Evolutionary conservation across 2,797 vertebrate genomes (phyloP), one percentile per base, ranked within the genome.

Genomic region (Phataginus tetradactyla): DNA sequence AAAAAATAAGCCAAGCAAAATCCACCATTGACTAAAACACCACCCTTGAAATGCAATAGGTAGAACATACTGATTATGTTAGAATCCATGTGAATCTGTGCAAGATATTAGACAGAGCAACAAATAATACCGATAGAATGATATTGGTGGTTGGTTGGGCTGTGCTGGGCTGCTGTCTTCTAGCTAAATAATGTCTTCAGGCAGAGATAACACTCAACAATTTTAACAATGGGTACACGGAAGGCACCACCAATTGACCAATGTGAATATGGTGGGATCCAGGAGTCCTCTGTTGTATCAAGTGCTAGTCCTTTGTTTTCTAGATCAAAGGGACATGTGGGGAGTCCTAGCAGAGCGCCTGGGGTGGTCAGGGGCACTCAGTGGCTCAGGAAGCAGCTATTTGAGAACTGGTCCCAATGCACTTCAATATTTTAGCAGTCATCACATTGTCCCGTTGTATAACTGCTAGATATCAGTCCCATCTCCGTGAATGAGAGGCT

Each of bases 51-150:
- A 93, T 0, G 0, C 59, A 96, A 69, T 20, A 86, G 42, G 34
- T 63, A 49, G 94, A 63, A 81, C 7, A 69, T 66, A 45, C 45
- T 72, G 81, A 55, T 92, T 91, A 92, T 49, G 34, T 17, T 77
- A 68, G 23, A 61, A 64, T 68, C 61, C 5, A 45, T 4, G 2
- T 18, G 37, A 53, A 51, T 77, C 14, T 71, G 59, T 72, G 42
- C 3, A 55, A 37, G 63, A 81, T 64, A 23, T 74, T n/a, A 88
- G 20, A 49, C 13, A 37, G 29, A 66, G 57, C 57, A 92, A 90
- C 86, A 85, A 51, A 39, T 10, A 42, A 57, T 39, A 29, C 20
- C 4, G 25, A 64, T 45, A 12, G 21, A 29, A 57, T 55, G 42
- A 34, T 25, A 29, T 3, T 8, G 25, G 69, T 17, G 14, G 7